Evolutionary conservation across 1,140 invertebrate species (phyloP).

Genomic region (Camponotus vicinus): DNA sequence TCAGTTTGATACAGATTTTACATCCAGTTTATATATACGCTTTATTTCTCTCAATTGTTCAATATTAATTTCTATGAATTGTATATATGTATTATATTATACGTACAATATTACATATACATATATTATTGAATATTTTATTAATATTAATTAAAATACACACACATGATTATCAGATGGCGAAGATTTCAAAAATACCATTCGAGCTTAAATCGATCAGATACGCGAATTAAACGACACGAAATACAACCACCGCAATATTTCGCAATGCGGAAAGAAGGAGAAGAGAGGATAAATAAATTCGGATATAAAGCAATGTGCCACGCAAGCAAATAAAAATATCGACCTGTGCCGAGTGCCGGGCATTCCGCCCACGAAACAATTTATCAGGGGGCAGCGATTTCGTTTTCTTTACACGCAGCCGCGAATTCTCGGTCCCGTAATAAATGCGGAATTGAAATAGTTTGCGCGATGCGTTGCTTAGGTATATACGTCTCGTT

Average conservation of each 20-base stretch:
- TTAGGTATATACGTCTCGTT: slow-evolving; percentile 26
- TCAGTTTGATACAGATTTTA: background rate
- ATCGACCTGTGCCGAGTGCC: slow-evolving; percentile 29
- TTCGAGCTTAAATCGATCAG: background rate
- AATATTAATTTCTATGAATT: background rate
- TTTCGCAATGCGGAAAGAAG: slow-evolving; percentile 5
- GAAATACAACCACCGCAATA: slow-evolving; percentile 17
- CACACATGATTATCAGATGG: background rate
- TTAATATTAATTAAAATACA: background rate
- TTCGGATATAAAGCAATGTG: slow-evolving; percentile 55
- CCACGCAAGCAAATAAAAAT: slow-evolving; percentile 55
- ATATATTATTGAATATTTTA: background rate
- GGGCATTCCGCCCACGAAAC: slow-evolving; percentile 12
- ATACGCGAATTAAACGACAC: slow-evolving; percentile 31
- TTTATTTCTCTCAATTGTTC: background rate
- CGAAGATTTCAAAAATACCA: background rate
- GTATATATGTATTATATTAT: background rate
- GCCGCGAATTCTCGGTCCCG: slow-evolving; percentile 20
- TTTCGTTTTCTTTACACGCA: slow-evolving; percentile 49
- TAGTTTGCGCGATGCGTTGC: slow-evolving; percentile 32
- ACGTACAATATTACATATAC: background rate
- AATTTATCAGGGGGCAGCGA: slow-evolving; percentile 47
- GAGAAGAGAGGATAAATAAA: slow-evolving; percentile 22
- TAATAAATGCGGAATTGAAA: slow-evolving; percentile 61
- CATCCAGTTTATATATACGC: background rate